Base-by-base conservation (phyloP, 92 coral and sea anemone genomes). In the Anthopleura xanthogrammica region DNA sequence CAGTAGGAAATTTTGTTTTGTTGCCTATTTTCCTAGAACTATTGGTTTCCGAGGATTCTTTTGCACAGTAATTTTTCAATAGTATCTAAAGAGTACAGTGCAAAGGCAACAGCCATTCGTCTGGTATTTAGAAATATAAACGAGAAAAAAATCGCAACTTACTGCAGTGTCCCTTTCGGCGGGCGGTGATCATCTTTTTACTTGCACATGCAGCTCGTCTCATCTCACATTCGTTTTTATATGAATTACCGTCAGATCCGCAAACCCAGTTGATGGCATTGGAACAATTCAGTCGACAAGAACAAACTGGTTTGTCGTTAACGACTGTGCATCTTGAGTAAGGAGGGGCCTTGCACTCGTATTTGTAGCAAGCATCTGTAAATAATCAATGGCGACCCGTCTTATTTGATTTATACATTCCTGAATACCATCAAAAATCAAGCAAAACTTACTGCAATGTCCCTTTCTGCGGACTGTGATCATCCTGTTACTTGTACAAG, bases 161-260 rank as follows among this genome's bases (percentile, higher is more conserved):
- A 85, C 88, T 77, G 68, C 88, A 85, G 68, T 78, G 79, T 64
- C 83, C 83, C 14, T 85, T 85, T 24, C 83, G 24, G 10, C 73
- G 22, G 9, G 72, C 79, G 12, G 85, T 75, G 12, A 85, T 79
- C 84, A 72, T 72, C 22, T n/a, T 85, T 29, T 79, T 80, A 14
- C 42, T 55, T 13, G 3, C 23, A 40, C 88, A 85, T 8, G 88
- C 84, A 10, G 73, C 76, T 54, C 52, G 79, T 79, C 62, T 68
- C 79, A 79, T 50, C 68, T 60, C 20, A 41, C 88, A 85, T 65
- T 85, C 88, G 66, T 85, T 85, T 70, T 70, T 58, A 48, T 85
- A 85, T 17, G 77, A 43, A 46, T 42, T 76, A 17, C 77, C 77
- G 22, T 83, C 81, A 2, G 86, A 74, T 39, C 73, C 86, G 24